These are phyloP conservation scores for Plecturocebus donacophilus DNA, from an alignment of 2,113 vertebrate genomes.

Conservation along the genomic window DNA sequence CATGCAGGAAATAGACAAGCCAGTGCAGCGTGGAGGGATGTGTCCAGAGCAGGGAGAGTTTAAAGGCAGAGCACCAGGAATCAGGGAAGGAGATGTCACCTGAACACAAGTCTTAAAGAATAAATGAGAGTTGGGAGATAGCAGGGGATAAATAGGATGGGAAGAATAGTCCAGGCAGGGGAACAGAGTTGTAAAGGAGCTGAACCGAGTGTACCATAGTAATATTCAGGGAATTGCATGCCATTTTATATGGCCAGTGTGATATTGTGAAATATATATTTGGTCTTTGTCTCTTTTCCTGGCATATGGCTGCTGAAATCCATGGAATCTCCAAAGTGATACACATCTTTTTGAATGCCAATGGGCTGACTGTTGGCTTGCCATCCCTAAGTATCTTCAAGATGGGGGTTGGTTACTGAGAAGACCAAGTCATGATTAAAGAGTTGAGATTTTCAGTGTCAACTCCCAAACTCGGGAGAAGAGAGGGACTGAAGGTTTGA, in stretches of 20 bases:
- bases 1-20: neutral
- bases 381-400: neutral
- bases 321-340: neutral
- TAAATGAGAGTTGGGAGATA: neutral
- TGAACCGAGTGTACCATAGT: rapidly evolving
- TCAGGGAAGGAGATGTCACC: neutral
- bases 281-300: neutral
- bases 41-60: neutral
- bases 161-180: neutral
- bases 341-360: neutral
- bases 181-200: neutral
- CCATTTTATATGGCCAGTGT: neutral
- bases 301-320: neutral
- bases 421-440: neutral
- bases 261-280: neutral
- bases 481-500: neutral
- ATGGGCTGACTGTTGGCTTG: neutral
- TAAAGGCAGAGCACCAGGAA: neutral
- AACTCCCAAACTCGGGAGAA: neutral
- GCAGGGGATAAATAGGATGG: neutral
- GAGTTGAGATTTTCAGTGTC: neutral
- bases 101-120: neutral
- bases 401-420: neutral
- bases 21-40: neutral
- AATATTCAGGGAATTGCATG: neutral